A percentile compares a stretch with the other conserved stretches of the same genome.
These are phyloP conservation scores for Buathra laborator DNA, from an alignment of 2,888 invertebrate species.

Conservation along the genomic window DNA sequence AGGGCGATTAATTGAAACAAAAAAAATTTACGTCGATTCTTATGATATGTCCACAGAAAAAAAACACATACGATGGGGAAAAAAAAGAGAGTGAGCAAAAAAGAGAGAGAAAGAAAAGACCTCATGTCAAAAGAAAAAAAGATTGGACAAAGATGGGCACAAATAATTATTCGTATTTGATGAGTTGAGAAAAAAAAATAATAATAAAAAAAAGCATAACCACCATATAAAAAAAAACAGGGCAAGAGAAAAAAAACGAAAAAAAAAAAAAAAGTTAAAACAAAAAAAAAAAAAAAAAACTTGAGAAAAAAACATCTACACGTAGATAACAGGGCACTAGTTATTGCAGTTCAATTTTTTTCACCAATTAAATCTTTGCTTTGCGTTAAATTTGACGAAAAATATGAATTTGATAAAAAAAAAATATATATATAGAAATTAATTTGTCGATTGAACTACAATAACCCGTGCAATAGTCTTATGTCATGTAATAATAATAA, in stretches of 20 bases:
- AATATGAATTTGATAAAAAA: conserved; percentile 12
- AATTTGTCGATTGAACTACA: conserved; percentile 80
- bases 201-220: conserved; percentile 64
- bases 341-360: conserved; percentile 81
- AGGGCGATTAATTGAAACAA: conserved; percentile 69
- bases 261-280: conserved; percentile 49
- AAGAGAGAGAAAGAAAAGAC: conserved; percentile 78
- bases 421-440: conserved; percentile 41
- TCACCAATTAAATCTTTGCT: background rate
- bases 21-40: conserved; percentile 82
- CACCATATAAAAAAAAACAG: conserved; percentile 67
- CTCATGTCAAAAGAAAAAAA: conserved; percentile 83
- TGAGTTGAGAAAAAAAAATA: conserved; percentile 77
- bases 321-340: conserved; percentile 78
- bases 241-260: conserved; percentile 59
- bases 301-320: conserved; percentile 72
- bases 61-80: conserved; percentile 84
- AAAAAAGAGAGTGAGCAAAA: conserved; percentile 79
- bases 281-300: conserved; percentile 57
- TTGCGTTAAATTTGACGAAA: background rate
- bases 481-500: conserved; percentile 77
- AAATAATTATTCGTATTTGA: conserved; percentile 83
- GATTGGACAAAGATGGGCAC: conserved; percentile 85
- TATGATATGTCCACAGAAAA: conserved; percentile 85
- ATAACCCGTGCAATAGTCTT: conserved; percentile 80